Percentiles rank a stretch among this genome's conserved stretches.
phyloP scores from a whole-genome alignment of 2,113 vertebrate genomes.

The Nestor notabilis region DNA sequence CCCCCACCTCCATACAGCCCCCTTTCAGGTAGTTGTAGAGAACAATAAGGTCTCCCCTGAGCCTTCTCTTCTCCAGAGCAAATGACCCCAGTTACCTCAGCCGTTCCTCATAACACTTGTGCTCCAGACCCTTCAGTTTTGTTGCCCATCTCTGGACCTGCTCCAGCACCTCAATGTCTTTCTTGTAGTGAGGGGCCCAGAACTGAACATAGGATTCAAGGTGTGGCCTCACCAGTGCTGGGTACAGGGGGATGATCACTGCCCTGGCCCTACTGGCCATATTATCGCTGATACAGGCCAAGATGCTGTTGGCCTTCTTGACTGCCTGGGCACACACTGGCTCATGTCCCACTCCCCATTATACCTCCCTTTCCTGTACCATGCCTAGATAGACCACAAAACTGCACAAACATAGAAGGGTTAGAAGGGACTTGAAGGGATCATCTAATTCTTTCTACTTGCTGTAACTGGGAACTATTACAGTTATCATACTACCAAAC shows the following conservation, averaged over 20 bases:
- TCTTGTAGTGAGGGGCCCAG: neutral
- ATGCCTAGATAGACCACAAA: neutral
- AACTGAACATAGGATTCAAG: accelerated
- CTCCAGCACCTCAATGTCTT: neutral
- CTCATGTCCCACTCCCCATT: neutral
- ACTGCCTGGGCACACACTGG: neutral
- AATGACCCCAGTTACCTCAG: neutral
- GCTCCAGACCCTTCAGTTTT: neutral
- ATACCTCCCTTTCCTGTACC: neutral
- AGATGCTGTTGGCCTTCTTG: neutral
- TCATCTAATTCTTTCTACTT: neutral
- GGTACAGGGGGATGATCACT: accelerated
- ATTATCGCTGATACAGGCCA: neutral
- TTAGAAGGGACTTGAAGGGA: neutral
- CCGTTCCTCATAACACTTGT: neutral
- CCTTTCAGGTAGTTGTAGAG: neutral
- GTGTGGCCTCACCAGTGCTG: accelerated
- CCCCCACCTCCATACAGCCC: accelerated
- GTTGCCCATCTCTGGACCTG: accelerated
- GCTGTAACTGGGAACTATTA: neutral
- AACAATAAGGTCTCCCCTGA: accelerated
- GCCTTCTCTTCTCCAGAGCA: neutral
- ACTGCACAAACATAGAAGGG: neutral
- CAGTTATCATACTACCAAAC: neutral
- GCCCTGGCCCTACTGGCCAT: neutral